Conservation (phyloP, 2,113 vertebrate genomes). For the Hyperopisus bebe region DNA sequence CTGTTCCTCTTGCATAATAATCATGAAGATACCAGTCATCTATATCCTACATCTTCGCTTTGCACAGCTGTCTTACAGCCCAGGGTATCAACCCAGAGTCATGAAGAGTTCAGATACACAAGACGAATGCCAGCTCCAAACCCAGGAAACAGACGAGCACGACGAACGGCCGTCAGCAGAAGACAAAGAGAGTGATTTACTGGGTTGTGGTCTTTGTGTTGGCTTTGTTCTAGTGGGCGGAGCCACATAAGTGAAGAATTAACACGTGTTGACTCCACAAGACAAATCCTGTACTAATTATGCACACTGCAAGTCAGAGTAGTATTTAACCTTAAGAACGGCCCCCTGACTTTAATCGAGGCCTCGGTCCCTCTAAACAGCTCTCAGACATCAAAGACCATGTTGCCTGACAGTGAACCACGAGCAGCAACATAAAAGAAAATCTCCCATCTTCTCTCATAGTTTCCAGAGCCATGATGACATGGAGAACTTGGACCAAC, state of each 20-base stretch:
- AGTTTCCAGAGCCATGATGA: conserved; percentile 37
- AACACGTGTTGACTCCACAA: neutral
- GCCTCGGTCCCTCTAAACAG: conserved; percentile 49
- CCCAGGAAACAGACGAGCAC: neutral
- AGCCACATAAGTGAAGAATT: neutral
- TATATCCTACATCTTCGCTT: neutral
- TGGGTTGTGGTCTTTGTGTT: neutral
- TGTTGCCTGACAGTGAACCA: conserved; percentile 43
- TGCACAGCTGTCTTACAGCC: neutral
- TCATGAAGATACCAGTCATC: neutral
- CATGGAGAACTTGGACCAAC: conserved; percentile 43
- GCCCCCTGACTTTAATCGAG: conserved; percentile 49
- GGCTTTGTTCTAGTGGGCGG: neutral
- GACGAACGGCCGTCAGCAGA: neutral
- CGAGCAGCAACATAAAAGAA: conserved; percentile 58
- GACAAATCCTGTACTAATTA: neutral
- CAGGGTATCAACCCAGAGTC: neutral
- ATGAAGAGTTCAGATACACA: neutral
- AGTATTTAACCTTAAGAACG: conserved; percentile 28
- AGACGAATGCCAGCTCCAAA: neutral
- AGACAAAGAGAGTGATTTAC: neutral
- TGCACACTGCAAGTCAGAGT: neutral
- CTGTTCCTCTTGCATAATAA: neutral
- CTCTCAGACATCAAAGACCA: conserved; percentile 62
- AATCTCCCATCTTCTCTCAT: conserved; percentile 39